Evolutionary conservation across 1,140 invertebrate species (phyloP).

Genomic region (Drosophila ananassae): DNA sequence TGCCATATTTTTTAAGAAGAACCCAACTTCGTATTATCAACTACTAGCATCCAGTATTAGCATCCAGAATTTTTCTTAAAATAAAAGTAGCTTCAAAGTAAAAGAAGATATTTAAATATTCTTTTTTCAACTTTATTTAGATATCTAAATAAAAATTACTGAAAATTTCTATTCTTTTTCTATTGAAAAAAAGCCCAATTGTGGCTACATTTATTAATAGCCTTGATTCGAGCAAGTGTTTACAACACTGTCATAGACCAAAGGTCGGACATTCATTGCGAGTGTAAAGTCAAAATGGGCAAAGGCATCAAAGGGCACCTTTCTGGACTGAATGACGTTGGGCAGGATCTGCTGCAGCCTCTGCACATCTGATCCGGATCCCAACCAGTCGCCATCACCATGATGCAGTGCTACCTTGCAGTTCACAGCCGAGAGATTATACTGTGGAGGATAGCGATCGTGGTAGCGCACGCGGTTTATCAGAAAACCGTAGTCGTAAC

Average conservation of each 20-base stretch:
- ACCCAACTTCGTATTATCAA: too few relatives aligned
- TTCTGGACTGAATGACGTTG: slow-evolving; percentile 28
- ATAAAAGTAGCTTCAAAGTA: too few relatives aligned
- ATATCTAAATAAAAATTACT: not conserved
- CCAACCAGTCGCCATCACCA: slow-evolving; percentile 38
- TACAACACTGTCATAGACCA: slow-evolving; percentile 28
- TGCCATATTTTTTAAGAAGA: too few relatives aligned
- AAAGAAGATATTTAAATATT: too few relatives aligned
- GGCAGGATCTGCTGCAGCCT: slow-evolving; percentile 12
- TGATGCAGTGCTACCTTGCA: slow-evolving; percentile 34
- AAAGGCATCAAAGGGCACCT: slow-evolving; percentile 5
- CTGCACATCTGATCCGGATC: not conserved
- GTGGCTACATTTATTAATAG: not conserved
- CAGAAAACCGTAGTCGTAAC: slow-evolving; percentile 16
- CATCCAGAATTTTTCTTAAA: too few relatives aligned
- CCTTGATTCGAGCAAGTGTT: not conserved
- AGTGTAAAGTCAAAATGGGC: slow-evolving; percentile 50
- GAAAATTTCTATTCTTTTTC: not conserved
- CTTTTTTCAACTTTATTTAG: too few relatives aligned
- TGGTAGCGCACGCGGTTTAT: slow-evolving; percentile 17
- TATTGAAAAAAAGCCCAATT: not conserved
- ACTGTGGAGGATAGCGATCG: not conserved
- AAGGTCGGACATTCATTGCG: slow-evolving; percentile 16
- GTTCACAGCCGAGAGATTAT: slow-evolving; percentile 31
- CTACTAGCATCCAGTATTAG: too few relatives aligned